phyloP scores from a whole-genome alignment of 2,797 vertebrate genomes.

The Paguma larvata region DNA sequence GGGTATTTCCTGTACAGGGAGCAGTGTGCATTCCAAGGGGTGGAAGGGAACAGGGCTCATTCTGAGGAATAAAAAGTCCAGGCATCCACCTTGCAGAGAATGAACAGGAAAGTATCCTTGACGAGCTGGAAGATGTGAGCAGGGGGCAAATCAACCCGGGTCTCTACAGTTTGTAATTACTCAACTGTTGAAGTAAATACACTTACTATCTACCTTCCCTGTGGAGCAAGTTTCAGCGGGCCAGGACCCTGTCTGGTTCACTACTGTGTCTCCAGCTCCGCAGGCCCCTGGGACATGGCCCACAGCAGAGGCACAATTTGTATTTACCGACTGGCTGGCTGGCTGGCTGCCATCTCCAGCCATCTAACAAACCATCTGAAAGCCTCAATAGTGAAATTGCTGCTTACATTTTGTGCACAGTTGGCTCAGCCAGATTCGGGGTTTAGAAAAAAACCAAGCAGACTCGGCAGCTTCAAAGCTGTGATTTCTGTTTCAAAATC shows the following conservation, averaged over 20 bases:
- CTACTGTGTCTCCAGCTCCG: neutral
- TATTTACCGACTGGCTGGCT: neutral
- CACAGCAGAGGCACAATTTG: neutral
- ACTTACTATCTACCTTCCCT: neutral
- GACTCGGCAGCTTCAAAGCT: neutral
- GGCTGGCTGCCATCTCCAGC: neutral
- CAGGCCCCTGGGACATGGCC: no score
- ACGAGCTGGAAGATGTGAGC: neutral
- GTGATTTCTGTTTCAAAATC: constrained; percentile 50
- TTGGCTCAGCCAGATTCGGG: neutral
- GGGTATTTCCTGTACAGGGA: neutral
- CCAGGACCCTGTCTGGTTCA: neutral
- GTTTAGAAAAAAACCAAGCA: constrained; percentile 33
- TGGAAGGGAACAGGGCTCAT: neutral
- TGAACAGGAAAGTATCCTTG: neutral
- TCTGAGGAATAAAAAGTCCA: neutral
- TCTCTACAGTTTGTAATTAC: neutral
- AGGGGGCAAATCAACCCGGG: neutral
- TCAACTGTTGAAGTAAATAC: neutral
- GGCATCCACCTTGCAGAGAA: neutral
- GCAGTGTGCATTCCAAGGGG: neutral
- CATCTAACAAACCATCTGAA: neutral
- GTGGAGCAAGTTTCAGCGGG: neutral
- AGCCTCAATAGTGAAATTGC: neutral
- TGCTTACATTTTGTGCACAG: neutral